Evolutionary conservation across 1,140 invertebrate genomes (phyloP).

Genomic region (Plutomurus gul): DNA sequence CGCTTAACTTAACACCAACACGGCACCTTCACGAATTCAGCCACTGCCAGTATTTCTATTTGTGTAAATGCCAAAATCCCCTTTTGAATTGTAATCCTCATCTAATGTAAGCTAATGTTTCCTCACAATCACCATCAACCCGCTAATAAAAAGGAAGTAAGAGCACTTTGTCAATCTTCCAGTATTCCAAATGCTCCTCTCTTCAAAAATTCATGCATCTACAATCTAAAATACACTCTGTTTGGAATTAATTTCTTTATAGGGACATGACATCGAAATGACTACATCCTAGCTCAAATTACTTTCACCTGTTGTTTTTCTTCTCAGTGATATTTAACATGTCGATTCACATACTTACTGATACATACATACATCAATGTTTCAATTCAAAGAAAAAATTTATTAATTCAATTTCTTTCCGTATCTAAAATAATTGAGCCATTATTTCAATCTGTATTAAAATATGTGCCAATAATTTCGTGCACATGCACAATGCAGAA

Average conservation of each 20-base stretch:
- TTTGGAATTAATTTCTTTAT: background rate
- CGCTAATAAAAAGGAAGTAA: background rate
- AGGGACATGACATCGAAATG: background rate
- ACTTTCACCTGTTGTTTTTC: background rate
- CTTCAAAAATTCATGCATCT: background rate
- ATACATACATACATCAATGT: no score
- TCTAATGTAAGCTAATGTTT: slow-evolving; percentile 28
- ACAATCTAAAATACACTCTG: no score
- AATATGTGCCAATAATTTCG: no score
- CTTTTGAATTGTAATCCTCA: slow-evolving; percentile 2
- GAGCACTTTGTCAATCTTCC: slow-evolving; percentile 8
- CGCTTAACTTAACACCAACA: slow-evolving; percentile 26
- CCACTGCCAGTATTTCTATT: background rate
- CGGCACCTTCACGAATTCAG: slow-evolving; percentile 1
- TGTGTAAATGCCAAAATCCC: background rate
- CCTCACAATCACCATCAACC: background rate
- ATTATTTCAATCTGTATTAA: no score
- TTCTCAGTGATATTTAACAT: background rate
- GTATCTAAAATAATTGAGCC: no score
- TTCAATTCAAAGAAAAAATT: no score
- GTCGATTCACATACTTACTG: no score
- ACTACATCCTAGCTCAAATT: background rate
- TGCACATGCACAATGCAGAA: no score
- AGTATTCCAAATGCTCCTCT: background rate
- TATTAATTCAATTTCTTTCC: no score